Conservation (phyloP, 2,797 vertebrate species). For the Microctenopoma lineatum region DNA sequence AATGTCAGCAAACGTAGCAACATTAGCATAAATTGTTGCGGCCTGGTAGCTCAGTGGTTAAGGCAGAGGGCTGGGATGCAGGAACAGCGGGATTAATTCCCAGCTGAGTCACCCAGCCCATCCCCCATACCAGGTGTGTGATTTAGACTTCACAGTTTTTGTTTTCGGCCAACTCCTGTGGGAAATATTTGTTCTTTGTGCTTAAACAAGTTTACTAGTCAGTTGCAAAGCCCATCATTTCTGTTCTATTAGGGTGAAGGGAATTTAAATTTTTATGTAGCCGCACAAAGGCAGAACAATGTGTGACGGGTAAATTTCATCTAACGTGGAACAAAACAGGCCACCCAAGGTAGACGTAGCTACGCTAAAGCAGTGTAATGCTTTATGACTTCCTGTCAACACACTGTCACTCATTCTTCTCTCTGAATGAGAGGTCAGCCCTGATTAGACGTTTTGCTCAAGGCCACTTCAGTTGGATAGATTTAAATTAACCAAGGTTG, state of each 20-base stretch:
- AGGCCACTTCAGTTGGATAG: conserved; percentile 19
- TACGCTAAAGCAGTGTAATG: conserved; percentile 19
- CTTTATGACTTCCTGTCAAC: conserved; percentile 24
- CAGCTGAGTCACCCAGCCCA: too few species aligned
- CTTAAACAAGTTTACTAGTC: neutral
- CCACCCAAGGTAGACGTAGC: conserved; percentile 27
- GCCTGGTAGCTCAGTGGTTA: too few species aligned
- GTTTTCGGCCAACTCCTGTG: neutral
- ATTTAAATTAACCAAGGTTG: conserved; percentile 18
- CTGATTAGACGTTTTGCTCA: conserved; percentile 30
- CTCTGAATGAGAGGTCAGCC: conserved; percentile 31
- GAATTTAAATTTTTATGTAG: neutral
- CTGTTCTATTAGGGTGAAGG: neutral
- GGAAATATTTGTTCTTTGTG: neutral
- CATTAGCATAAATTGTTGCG: neutral
- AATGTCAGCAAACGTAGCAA: neutral
- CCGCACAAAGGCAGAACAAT: conserved; percentile 16
- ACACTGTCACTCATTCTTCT: conserved; percentile 19
- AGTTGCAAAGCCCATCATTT: neutral
- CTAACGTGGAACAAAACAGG: conserved; percentile 9
- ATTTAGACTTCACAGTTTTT: neutral
- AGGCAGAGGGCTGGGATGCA: too few species aligned
- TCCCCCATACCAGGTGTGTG: too few species aligned
- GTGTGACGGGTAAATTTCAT: conserved; percentile 15
- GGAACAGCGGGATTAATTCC: too few species aligned